A percentile compares a stretch with the other conserved stretches of the same genome.
phyloP scores from a whole-genome alignment of 2,888 invertebrate genomes.

The Plebejus melissa region DNA sequence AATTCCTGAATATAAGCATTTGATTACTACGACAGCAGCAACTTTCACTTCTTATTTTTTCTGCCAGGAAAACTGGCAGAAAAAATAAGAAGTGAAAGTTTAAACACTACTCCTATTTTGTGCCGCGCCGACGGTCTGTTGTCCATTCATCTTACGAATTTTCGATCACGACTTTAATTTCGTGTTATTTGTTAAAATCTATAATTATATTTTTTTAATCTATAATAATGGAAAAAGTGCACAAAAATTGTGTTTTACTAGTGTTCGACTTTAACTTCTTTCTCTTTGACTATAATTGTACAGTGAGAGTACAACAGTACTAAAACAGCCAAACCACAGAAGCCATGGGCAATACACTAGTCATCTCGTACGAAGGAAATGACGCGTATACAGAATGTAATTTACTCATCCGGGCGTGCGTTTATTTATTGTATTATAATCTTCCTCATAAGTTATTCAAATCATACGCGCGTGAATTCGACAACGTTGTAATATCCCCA shows the following conservation, averaged over 20 bases:
- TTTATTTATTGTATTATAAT: slow-evolving; percentile 14
- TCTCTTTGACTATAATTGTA: too few species aligned
- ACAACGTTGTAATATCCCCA: not conserved
- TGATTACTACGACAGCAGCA: too few species aligned
- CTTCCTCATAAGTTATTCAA: slow-evolving; percentile 12
- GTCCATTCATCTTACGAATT: not conserved
- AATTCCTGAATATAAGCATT: too few species aligned
- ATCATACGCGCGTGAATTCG: not conserved
- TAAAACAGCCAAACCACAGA: not conserved
- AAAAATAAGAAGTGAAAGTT: too few species aligned
- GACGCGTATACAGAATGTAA: not conserved
- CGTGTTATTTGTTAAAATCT: too few species aligned
- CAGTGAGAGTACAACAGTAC: too few species aligned
- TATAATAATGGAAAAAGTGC: too few species aligned
- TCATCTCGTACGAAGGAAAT: not conserved
- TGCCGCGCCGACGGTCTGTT: not conserved
- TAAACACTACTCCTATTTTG: not conserved
- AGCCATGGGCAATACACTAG: not conserved
- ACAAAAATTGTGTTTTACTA: too few species aligned
- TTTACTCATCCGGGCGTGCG: not conserved
- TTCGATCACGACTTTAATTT: not conserved
- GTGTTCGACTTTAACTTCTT: too few species aligned
- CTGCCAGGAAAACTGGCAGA: too few species aligned
- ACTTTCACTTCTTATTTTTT: too few species aligned
- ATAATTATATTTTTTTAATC: too few species aligned